A percentile compares a stretch with the other conserved stretches of the same genome.
Conservation (phyloP, 2,888 invertebrate species). For the Morpho deidamia region DNA sequence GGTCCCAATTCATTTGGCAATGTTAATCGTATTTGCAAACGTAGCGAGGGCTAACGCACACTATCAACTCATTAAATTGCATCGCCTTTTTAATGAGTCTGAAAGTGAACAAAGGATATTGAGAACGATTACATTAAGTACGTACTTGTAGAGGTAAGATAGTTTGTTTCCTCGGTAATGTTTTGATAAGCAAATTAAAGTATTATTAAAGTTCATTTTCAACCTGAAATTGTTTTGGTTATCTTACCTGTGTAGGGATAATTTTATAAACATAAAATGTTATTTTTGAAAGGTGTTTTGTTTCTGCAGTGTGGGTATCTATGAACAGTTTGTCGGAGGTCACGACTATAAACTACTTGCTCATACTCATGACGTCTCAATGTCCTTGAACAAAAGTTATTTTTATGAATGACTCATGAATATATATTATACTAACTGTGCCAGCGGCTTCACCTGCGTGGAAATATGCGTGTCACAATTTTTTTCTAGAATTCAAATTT, state of each 20-base stretch:
- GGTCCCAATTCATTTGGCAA: slow-evolving; percentile 33
- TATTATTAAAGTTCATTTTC: slow-evolving; percentile 23
- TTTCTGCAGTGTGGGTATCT: no score
- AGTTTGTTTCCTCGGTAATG: slow-evolving; percentile 49
- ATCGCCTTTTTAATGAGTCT: slow-evolving; percentile 79
- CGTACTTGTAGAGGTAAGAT: slow-evolving; percentile 63
- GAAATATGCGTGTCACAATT: no score
- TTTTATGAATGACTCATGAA: no score
- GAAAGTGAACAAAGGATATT: slow-evolving; percentile 79
- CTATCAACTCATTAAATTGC: slow-evolving; percentile 79
- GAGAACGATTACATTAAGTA: slow-evolving; percentile 76
- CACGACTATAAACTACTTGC: no score
- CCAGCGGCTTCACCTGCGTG: no score
- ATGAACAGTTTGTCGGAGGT: no score
- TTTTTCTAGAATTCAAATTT: no score
- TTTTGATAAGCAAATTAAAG: slow-evolving; percentile 37
- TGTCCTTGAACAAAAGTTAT: no score
- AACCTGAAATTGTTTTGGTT: slow-evolving; percentile 12
- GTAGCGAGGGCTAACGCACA: slow-evolving; percentile 76
- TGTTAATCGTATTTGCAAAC: slow-evolving; percentile 61
- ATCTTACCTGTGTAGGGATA: neutral
- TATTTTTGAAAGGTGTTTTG: no score
- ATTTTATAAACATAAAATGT: neutral
- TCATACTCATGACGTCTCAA: no score
- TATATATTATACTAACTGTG: no score